Base-by-base conservation (phyloP, 2,113 vertebrate species). In the Eurypyga helias region DNA sequence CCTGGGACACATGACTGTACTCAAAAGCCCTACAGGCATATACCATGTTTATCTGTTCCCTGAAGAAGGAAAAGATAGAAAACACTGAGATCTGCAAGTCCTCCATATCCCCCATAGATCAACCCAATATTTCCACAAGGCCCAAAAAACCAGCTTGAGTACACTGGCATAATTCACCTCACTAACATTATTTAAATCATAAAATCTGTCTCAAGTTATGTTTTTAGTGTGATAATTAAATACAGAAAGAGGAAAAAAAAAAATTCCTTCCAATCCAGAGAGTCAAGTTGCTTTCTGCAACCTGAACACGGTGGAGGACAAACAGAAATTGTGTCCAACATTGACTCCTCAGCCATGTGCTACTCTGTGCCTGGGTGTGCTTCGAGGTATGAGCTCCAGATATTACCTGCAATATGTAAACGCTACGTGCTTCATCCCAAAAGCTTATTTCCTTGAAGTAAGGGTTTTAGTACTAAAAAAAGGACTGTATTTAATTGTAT, bases 401-500 rank as follows among this genome's bases (percentile, higher is more conserved):
- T 10, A 15, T 73, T 15, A 81, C 91, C 91, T 88, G 86, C 9
- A 21, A 31, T 13, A 17, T 12, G 4, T 2, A 75, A 94, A 58
- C 49, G 36, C 26, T 16, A 20, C 16, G 10, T 15, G 12, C 77
- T 58, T 75, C 55, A 49, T 81, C 65, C 46, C 41, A 62, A 93
- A 95, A 96, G 87, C 69, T 61, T 64, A 38, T 91, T 96, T 92
- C 90, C 80, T 13, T 86, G 6, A 83, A 87, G 60, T 52, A 62
- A 23, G 71, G 86, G 65, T 52, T 69, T 93, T 49, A 73, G 38
- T 7, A 28, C 78, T 54, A 62, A 93, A 95, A 41, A 85, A 87
- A 34, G 54, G 70, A 6, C 34, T 72, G 36, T 55, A 72, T 87
- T 97, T 97, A 97, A 98, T 97, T 97, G 89, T 52, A 71, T 13